A percentile compares a stretch with the other conserved stretches of the same genome.
Conservation (phyloP, 1,140 invertebrate genomes). For the Drosophila ananassae region DNA sequence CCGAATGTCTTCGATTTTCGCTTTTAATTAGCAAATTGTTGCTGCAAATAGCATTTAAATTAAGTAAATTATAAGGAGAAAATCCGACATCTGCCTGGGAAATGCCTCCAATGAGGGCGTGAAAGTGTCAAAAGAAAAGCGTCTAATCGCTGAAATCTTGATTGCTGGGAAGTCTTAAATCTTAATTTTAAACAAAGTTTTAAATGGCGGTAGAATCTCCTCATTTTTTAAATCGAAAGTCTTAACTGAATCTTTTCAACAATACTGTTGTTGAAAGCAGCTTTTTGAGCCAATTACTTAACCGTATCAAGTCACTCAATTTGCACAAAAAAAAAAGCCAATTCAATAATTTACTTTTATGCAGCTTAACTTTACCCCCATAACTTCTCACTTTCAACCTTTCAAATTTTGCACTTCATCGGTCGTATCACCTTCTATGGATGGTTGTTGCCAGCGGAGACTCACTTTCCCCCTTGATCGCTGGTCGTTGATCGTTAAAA, state of each 20-base stretch:
- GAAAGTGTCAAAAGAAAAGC: constrained; percentile 32
- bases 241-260: too few species aligned
- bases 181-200: too few species aligned
- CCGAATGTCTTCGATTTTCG: constrained; percentile 46
- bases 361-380: background rate
- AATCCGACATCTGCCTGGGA: constrained; percentile 22
- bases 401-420: constrained; percentile 58
- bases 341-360: constrained; percentile 4
- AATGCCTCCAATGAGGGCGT: background rate
- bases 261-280: background rate
- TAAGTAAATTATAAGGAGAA: constrained; percentile 54
- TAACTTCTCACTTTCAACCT: constrained; percentile 67
- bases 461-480: constrained; percentile 50
- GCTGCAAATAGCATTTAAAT: constrained; percentile 35
- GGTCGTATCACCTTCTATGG: constrained; percentile 50
- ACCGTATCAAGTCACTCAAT: background rate
- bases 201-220: too few species aligned
- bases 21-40: constrained; percentile 55
- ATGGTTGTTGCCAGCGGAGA: constrained; percentile 27
- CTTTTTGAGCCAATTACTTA: background rate
- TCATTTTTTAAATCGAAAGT: background rate
- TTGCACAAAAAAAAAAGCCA: background rate
- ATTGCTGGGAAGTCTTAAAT: background rate
- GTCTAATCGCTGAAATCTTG: too few species aligned
- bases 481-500: constrained; percentile 32